Evolutionary conservation across 2,888 invertebrate species (phyloP).

Genomic region (Drosophila villosipedis): DNA sequence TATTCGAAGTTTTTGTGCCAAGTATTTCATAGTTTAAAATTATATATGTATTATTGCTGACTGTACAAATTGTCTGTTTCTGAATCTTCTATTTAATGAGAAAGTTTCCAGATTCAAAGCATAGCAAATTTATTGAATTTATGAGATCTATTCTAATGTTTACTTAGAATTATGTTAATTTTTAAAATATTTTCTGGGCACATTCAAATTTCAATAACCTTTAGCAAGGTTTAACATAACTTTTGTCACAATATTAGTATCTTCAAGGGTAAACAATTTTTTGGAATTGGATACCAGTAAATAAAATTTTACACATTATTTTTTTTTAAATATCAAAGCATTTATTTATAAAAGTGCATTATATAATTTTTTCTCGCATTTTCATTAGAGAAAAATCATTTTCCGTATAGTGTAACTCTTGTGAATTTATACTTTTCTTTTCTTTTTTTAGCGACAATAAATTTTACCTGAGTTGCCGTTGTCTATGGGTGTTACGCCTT

Average conservation of each 20-base stretch:
- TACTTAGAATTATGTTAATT: neutral
- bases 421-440: conserved; percentile 39
- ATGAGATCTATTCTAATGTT: neutral
- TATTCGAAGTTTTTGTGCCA: neutral
- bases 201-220: neutral
- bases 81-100: neutral
- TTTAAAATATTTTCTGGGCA: neutral
- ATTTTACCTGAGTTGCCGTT: conserved; percentile 75
- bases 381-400: neutral
- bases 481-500: conserved; percentile 74
- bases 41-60: neutral
- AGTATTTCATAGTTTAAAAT: no score
- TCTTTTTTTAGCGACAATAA: conserved; percentile 60
- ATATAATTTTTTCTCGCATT: neutral
- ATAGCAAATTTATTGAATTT: neutral
- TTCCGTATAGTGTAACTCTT: conserved; percentile 48
- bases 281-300: no score
- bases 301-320: neutral
- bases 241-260: neutral
- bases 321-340: neutral
- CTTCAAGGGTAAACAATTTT: neutral
- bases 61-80: neutral
- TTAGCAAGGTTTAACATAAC: neutral
- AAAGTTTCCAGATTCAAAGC: neutral
- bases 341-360: neutral